Percentiles rank a stretch among this genome's conserved stretches.
Conservation (phyloP, 2,888 invertebrate genomes). For the Lasioglossum leucozonium region DNA sequence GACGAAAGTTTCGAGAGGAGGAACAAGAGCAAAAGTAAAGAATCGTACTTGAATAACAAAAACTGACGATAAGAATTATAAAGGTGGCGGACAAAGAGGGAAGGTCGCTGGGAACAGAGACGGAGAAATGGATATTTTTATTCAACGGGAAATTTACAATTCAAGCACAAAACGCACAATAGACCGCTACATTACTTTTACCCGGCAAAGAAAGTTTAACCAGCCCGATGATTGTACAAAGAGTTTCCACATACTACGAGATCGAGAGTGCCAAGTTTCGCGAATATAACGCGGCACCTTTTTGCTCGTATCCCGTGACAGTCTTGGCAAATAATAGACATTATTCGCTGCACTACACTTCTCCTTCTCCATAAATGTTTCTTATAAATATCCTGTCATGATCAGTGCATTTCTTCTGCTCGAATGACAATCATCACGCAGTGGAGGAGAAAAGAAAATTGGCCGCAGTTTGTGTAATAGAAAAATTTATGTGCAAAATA, state of each 20-base stretch:
- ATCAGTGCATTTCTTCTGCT: background rate
- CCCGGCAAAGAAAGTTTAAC: slow-evolving; percentile 42
- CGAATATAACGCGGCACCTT: background rate
- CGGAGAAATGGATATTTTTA: slow-evolving; percentile 53
- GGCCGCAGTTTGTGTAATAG: no score
- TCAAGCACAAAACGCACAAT: slow-evolving; percentile 49
- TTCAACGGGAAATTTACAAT: slow-evolving; percentile 57
- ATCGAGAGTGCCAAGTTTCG: background rate
- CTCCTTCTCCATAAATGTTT: background rate
- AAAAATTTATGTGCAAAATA: no score
- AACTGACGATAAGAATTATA: slow-evolving; percentile 53
- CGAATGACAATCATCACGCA: background rate
- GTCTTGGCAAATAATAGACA: background rate
- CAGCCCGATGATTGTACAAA: slow-evolving; percentile 38
- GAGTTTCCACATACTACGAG: background rate
- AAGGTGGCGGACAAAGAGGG: slow-evolving; percentile 30
- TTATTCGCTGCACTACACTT: background rate
- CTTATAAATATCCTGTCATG: background rate
- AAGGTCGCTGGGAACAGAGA: slow-evolving; percentile 22
- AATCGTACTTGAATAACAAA: slow-evolving; percentile 48
- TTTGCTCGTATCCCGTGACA: background rate
- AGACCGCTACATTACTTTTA: slow-evolving; percentile 49
- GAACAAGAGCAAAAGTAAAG: slow-evolving; percentile 42
- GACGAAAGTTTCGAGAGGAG: slow-evolving; percentile 48
- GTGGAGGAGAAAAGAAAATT: background rate